A percentile compares a stretch with the other conserved stretches of the same genome.
phyloP scores from a whole-genome alignment of 2,797 vertebrate genomes.

The Scarus forsteni region DNA sequence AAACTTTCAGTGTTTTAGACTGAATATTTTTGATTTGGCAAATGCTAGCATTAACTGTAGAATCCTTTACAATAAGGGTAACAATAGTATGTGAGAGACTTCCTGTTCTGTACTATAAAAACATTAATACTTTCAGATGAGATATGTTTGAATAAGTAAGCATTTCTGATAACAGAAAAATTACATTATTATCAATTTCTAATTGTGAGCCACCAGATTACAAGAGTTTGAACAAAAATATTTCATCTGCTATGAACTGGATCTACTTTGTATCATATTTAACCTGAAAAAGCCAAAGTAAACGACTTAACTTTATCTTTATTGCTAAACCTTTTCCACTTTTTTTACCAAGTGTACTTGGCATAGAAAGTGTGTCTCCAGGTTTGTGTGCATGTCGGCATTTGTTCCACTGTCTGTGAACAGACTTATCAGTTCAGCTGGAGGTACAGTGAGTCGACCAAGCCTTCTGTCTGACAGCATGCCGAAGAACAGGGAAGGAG shows the following conservation, averaged over 20 bases:
- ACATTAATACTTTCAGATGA: no score
- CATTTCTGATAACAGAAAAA: no score
- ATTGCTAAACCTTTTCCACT: neutral
- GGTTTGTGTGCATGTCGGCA: constrained; percentile 17
- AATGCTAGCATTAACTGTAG: no score
- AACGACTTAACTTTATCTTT: neutral
- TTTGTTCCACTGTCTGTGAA: constrained; percentile 67
- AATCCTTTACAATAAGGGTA: no score
- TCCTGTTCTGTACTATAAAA: no score
- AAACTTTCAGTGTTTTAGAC: no score
- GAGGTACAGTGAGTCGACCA: constrained; percentile 60
- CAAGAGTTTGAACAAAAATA: neutral
- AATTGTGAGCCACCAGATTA: neutral
- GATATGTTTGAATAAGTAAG: no score
- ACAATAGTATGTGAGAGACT: no score
- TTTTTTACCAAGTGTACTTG: constrained; percentile 10
- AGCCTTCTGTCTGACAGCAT: constrained; percentile 75
- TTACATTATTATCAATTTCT: neutral
- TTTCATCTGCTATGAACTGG: neutral
- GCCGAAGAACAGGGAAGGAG: constrained; percentile 59
- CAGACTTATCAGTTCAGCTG: constrained; percentile 83
- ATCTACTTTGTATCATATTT: neutral
- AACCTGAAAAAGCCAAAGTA: neutral
- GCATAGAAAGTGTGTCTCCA: constrained; percentile 5
- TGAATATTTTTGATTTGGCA: no score